Percentiles rank a stretch among this genome's conserved stretches.
Conservation (phyloP, 2,113 vertebrate genomes). For the Dasyurus viverrinus region DNA sequence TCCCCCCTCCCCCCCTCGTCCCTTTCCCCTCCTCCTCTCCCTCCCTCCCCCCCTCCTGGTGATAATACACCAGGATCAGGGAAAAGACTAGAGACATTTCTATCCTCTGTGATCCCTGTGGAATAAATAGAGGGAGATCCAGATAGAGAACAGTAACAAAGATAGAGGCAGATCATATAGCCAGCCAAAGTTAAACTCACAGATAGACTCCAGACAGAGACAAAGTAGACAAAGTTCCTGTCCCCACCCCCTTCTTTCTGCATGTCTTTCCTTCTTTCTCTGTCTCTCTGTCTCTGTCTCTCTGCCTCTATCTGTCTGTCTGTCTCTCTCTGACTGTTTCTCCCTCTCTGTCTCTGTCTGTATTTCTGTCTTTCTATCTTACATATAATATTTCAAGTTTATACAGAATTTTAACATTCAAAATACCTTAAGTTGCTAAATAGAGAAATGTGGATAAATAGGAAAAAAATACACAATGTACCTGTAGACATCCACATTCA, state of each 20-base stretch:
- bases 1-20: too few relatives aligned
- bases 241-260: too few relatives aligned
- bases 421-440: not conserved
- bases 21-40: too few relatives aligned
- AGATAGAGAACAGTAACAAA: too few relatives aligned
- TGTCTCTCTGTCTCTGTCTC: too few relatives aligned
- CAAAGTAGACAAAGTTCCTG: not conserved
- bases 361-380: too few relatives aligned
- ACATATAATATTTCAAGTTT: not conserved
- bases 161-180: too few relatives aligned
- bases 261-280: too few relatives aligned
- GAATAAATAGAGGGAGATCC: too few relatives aligned
- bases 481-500: not conserved
- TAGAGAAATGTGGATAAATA: not conserved
- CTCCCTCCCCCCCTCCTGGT: too few relatives aligned
- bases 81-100: not conserved
- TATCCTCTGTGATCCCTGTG: not conserved
- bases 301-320: not conserved
- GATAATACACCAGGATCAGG: not conserved
- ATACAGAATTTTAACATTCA: not conserved
- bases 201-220: not conserved
- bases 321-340: not conserved
- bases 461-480: not conserved
- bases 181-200: not conserved
- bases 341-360: not conserved